Percentiles rank a stretch among this genome's conserved stretches.
These are phyloP conservation scores for Drosophila subpulchrella DNA, from an alignment of 1,140 invertebrate genomes.

Conservation along the genomic window DNA sequence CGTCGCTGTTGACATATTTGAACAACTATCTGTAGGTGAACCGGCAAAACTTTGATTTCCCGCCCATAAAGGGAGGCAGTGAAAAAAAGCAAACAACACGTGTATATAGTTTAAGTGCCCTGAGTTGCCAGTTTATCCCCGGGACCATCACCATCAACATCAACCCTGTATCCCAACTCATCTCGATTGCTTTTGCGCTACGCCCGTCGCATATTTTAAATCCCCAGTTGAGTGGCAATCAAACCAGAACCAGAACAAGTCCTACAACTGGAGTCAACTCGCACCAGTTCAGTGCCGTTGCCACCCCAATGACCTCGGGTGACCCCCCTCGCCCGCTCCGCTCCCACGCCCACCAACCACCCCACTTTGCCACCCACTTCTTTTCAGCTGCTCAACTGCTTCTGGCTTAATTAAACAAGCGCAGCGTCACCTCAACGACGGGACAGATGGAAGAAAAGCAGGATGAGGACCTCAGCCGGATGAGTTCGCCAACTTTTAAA, in stretches of 20 bases:
- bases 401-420: constrained; percentile 80
- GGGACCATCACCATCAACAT: constrained; percentile 5
- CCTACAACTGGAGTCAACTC: constrained; percentile 26
- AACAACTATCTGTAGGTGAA: constrained; percentile 69
- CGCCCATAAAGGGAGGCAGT: constrained; percentile 3
- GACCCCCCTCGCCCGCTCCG: background rate
- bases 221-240: constrained; percentile 81
- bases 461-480: constrained; percentile 20
- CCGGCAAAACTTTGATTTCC: constrained; percentile 72
- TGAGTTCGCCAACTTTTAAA: constrained; percentile 70
- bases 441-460: constrained; percentile 18
- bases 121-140: constrained; percentile 47
- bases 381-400: constrained; percentile 23
- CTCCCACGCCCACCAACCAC: background rate
- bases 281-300: constrained; percentile 17
- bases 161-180: constrained; percentile 27
- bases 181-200: constrained; percentile 70
- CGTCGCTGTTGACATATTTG: constrained; percentile 78
- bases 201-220: constrained; percentile 81
- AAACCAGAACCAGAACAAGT: constrained; percentile 52
- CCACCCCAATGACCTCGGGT: constrained; percentile 55
- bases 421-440: constrained; percentile 69
- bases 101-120: constrained; percentile 64
- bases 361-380: constrained; percentile 11
- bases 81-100: constrained; percentile 50